These are phyloP conservation scores for Epizoanthus illoricatus DNA, from an alignment of 92 coral and sea anemone species.

Conservation along the genomic window DNA sequence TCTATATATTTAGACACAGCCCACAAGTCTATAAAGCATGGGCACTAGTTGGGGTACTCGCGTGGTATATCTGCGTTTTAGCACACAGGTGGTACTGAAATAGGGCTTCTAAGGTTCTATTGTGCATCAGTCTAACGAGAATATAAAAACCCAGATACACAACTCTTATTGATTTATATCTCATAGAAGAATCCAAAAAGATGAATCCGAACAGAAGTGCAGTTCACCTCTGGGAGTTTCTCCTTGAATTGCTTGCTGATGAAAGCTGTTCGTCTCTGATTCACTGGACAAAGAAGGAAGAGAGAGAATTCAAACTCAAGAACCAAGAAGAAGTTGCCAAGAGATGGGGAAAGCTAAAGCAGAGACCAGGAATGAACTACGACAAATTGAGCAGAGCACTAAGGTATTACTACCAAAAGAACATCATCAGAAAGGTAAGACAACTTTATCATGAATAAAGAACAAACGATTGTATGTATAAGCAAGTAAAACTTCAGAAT, in stretches of 20 bases:
- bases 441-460: not conserved
- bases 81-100: too few species aligned
- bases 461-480: too few species aligned
- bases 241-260: conserved; percentile 87
- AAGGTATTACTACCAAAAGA: conserved; percentile 89
- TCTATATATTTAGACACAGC: too few species aligned
- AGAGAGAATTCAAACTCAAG: conserved; percentile 77
- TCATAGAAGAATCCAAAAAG: conserved; percentile 38
- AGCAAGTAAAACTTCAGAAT: too few species aligned
- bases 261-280: conserved; percentile 72
- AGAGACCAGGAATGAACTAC: conserved; percentile 91
- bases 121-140: not conserved
- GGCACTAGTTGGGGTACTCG: too few species aligned
- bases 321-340: conserved; percentile 95
- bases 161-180: not conserved
- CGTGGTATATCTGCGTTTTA: too few species aligned
- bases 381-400: conserved; percentile 89
- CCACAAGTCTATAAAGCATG: too few species aligned
- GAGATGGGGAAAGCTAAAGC: conserved; percentile 93
- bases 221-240: conserved; percentile 94
- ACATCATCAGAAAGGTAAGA: conserved; percentile 83
- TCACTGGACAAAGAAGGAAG: conserved; percentile 81
- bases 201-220: conserved; percentile 63
- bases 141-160: not conserved
- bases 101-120: too few species aligned